These are phyloP conservation scores for Hipparchia semele DNA, from an alignment of 2,888 invertebrate genomes.

Conservation along the genomic window DNA sequence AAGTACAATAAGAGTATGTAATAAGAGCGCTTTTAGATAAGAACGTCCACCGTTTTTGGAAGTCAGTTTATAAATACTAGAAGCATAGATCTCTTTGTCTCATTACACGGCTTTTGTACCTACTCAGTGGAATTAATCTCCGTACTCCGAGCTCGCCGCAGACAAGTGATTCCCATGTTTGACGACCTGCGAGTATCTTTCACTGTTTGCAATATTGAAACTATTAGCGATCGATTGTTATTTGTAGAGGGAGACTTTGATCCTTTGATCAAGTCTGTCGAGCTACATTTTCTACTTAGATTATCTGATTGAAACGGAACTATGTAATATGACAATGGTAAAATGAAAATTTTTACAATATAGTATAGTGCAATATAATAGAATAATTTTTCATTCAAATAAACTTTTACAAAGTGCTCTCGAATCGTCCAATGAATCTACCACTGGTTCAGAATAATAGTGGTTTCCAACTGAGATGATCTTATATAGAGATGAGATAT, in stretches of 20 bases:
- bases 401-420: too few relatives aligned
- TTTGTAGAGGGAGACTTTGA: conserved; percentile 5
- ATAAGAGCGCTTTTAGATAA: too few relatives aligned
- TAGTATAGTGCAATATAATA: too few relatives aligned
- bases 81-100: conserved; percentile 47
- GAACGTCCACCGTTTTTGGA: too few relatives aligned
- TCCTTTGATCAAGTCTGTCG: conserved; percentile 2
- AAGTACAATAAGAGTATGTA: too few relatives aligned
- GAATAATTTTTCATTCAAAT: too few relatives aligned
- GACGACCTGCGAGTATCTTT: conserved; percentile 46
- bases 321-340: neutral
- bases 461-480: too few relatives aligned
- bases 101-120: conserved; percentile 61
- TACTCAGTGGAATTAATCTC: conserved; percentile 74
- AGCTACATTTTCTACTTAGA: neutral
- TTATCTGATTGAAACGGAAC: conserved; percentile 1
- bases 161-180: conserved; percentile 65
- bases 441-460: too few relatives aligned
- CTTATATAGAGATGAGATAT: too few relatives aligned
- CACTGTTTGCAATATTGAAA: conserved; percentile 34
- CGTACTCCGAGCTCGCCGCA: conserved; percentile 60
- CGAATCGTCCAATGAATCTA: too few relatives aligned
- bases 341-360: neutral
- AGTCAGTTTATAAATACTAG: conserved; percentile 33
- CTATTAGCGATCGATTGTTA: conserved; percentile 37